Base-by-base conservation (phyloP, 64 coral and sea anemone species). In the Catalaphyllia jardinei region DNA sequence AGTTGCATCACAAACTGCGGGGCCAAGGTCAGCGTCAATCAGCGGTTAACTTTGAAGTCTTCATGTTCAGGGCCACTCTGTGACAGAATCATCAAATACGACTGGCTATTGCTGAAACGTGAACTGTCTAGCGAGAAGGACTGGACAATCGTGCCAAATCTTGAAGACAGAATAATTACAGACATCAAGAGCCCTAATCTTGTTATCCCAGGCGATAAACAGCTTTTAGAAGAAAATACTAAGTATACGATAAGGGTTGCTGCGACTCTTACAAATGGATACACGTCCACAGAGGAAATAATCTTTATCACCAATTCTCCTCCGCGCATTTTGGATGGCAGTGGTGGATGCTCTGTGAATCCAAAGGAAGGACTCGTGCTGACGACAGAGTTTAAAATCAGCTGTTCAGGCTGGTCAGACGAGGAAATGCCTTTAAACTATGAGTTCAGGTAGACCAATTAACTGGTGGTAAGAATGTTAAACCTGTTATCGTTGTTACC, bases 1-100 rank as follows among this genome's bases (percentile, higher is more conserved):
- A 96, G 94, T 65, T 96, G 94, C 25, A 64, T 31, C 8, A 67
- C 80, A 19, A 96, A 96, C 8, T 96, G 94, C 59, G 91, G 82
- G 25, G 42, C 25, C 4, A 88, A 79, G 76, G 82, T 96, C 8
- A 96, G 80, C 27, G 89, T 67, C 19, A 73, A 88, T 10, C 77
- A 79, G 74, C 88, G 94, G 16, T 65, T 91, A 54, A 80, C 79
- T 17, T 25, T 96, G 19, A 88, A 87, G 62, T 60, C 91, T 11
- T 83, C 84, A 0, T 96, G 94, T 75, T 75, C 62, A 62, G 94
- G 94, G 76, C 67, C 87, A 0, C 65, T 77, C 33, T 96, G 94
- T 60, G 79, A 90, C 75, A 79, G 76, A 64, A 80, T 96, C 20
- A 22, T 27, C 64, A 87, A 46, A 12, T 87, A 96, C 63, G 75